Evolutionary conservation across 2,888 invertebrate genomes (phyloP).

Genomic region (Cephus pygmeus): DNA sequence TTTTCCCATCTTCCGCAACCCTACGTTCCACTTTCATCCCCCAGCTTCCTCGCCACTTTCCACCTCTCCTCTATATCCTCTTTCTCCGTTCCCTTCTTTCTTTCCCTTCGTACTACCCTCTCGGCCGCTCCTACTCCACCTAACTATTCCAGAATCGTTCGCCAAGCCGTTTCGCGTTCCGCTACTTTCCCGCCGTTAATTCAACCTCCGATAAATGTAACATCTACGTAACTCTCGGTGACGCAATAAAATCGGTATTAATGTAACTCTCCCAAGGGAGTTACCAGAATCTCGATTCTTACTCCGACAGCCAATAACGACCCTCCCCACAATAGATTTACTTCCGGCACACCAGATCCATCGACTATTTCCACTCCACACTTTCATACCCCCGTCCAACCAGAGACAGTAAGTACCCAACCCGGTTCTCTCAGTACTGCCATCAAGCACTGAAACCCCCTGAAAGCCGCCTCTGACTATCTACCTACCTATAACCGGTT

Average conservation of each 20-base stretch:
- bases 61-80: background rate
- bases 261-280: slow-evolving; percentile 16
- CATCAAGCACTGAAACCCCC: background rate
- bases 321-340: background rate
- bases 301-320: background rate
- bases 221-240: slow-evolving; percentile 29
- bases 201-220: slow-evolving; percentile 14
- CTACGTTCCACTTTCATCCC: slow-evolving; percentile 12
- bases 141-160: slow-evolving; percentile 7
- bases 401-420: background rate
- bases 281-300: background rate
- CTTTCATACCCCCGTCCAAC: background rate
- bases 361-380: background rate
- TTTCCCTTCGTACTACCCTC: background rate
- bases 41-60: slow-evolving; percentile 10
- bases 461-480: background rate
- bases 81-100: background rate
- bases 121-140: background rate
- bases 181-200: slow-evolving; percentile 5
- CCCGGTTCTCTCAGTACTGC: background rate
- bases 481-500: background rate
- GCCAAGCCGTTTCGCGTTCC: background rate
- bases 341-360: background rate
- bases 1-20: background rate
- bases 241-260: slow-evolving; percentile 35